Conservation (phyloP, 2,888 invertebrate genomes). For the Stenolophus ochropezus region DNA sequence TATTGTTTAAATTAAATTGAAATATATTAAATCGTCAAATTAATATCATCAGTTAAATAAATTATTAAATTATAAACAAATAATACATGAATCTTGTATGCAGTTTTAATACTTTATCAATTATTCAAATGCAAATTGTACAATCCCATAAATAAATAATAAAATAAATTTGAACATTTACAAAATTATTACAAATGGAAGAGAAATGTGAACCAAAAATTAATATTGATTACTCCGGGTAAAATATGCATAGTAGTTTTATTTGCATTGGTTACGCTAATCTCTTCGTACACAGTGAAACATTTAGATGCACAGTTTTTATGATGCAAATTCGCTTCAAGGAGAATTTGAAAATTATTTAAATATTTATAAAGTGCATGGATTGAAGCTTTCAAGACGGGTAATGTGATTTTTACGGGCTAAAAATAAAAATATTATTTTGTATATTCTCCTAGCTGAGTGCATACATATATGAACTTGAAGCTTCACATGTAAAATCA, state of each 20-base stretch:
- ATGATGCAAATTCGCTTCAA: slow-evolving; percentile 31
- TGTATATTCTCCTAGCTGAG: slow-evolving; percentile 8
- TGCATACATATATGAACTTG: neutral
- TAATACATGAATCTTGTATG: neutral
- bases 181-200: neutral
- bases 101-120: neutral
- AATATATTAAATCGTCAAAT: too few species aligned
- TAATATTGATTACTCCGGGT: neutral
- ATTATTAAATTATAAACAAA: neutral
- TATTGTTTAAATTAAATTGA: too few species aligned
- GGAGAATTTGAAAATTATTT: slow-evolving; percentile 42
- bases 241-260: neutral
- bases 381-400: slow-evolving; percentile 24
- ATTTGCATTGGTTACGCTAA: slow-evolving; percentile 4
- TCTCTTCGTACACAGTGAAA: neutral
- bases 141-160: neutral
- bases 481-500: neutral
- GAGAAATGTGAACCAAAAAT: neutral
- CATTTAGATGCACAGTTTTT: slow-evolving; percentile 36
- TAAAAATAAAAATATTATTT: slow-evolving; percentile 33
- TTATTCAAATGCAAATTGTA: neutral
- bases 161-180: neutral
- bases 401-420: slow-evolving; percentile 40
- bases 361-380: slow-evolving; percentile 44
- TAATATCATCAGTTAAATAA: too few species aligned